A percentile compares a stretch with the other conserved stretches of the same genome.
phyloP scores from a whole-genome alignment of 2,113 vertebrate species.

The Balaenoptera acutorostrata region DNA sequence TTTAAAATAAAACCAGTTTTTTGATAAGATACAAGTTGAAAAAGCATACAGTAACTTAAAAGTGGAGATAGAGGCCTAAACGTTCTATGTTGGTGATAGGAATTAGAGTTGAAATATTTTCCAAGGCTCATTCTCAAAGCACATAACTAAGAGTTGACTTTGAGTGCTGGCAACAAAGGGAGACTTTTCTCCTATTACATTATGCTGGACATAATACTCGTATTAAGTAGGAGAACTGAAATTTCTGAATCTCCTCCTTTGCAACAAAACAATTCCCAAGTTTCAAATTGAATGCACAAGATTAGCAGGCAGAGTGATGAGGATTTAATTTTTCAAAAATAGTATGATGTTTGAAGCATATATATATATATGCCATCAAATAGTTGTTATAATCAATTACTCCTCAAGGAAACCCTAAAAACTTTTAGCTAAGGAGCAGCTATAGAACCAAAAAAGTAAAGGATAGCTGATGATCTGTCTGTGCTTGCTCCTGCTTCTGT shows the following conservation, averaged over 20 bases:
- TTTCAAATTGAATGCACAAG: not conserved
- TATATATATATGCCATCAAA: no score
- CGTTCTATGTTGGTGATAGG: not conserved
- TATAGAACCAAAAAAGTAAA: not conserved
- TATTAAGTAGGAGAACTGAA: constrained; percentile 31
- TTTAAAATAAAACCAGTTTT: constrained; percentile 24
- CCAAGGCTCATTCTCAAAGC: constrained; percentile 2
- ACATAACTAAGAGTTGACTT: constrained; percentile 19
- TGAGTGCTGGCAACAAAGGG: constrained; percentile 9
- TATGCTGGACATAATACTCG: not conserved
- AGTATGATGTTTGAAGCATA: not conserved
- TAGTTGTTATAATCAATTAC: no score
- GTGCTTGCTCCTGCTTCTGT: not conserved
- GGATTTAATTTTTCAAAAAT: constrained; percentile 22
- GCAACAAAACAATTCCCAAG: not conserved
- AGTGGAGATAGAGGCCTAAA: not conserved
- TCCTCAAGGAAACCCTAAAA: no score
- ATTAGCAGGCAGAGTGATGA: not conserved
- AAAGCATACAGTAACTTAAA: not conserved
- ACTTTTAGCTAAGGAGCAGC: not conserved
- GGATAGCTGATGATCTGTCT: not conserved
- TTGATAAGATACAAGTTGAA: constrained; percentile 29
- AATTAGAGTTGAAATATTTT: constrained; percentile 31
- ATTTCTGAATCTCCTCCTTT: constrained; percentile 49
- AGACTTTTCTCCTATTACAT: not conserved